Conservation (phyloP, 2,797 vertebrate genomes). For the Cephalopachus bancanus region DNA sequence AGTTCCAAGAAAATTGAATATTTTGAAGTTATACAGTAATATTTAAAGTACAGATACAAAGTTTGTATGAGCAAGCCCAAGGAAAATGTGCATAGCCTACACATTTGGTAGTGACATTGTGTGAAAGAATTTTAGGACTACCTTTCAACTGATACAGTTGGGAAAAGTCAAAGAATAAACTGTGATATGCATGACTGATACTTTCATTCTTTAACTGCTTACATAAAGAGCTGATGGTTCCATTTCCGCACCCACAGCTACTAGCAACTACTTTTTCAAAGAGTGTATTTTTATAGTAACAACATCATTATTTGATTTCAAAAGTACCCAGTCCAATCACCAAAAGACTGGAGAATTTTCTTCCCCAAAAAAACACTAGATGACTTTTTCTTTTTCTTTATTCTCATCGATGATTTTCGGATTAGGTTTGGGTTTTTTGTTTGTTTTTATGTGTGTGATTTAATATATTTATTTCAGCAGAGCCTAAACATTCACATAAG, state of each 20-base stretch:
- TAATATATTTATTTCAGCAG: neutral
- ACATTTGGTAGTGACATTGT: neutral
- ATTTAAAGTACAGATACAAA: neutral
- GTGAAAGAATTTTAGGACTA: neutral
- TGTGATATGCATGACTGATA: neutral
- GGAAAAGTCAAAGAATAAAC: neutral
- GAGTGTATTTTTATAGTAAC: neutral
- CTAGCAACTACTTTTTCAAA: neutral
- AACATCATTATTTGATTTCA: neutral
- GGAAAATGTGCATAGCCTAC: neutral
- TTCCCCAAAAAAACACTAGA: neutral
- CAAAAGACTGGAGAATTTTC: neutral
- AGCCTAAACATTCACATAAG: slow-evolving; percentile 11
- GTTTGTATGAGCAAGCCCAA: neutral
- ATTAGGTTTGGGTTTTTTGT: neutral
- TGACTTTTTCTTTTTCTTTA: slow-evolving; percentile 21
- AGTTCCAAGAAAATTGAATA: neutral
- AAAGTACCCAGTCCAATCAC: neutral
- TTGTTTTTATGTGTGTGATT: neutral
- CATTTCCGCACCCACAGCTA: neutral
- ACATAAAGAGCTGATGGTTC: neutral
- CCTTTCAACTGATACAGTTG: neutral
- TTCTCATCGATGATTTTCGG: neutral
- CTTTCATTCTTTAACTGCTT: neutral
- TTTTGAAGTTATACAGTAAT: neutral